Evolutionary conservation across 2,888 invertebrate genomes (phyloP).

Genomic region (Geotrupes spiniger): DNA sequence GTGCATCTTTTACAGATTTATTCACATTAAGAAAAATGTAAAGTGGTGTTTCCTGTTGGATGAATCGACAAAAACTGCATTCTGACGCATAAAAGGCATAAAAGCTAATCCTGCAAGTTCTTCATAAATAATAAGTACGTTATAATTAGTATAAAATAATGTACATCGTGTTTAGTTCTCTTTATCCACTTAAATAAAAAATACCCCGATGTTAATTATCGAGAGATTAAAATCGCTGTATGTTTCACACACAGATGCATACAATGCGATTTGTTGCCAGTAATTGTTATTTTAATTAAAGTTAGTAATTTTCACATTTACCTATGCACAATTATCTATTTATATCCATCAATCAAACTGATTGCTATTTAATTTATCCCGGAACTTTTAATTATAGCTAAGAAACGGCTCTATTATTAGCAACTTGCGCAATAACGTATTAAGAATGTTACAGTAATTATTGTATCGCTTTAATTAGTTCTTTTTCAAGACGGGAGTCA

Average conservation of each 20-base stretch:
- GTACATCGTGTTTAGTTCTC: not conserved
- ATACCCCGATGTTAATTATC: slow-evolving; percentile 15
- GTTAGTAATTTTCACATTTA: slow-evolving; percentile 16
- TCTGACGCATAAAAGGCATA: slow-evolving; percentile 6
- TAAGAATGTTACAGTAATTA: slow-evolving; percentile 15
- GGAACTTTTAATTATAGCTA: slow-evolving; percentile 17
- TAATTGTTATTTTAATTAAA: slow-evolving; percentile 17
- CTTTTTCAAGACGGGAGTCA: slow-evolving; percentile 13
- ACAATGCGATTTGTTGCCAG: not conserved
- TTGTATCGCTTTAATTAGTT: slow-evolving; percentile 14
- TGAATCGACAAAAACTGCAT: slow-evolving; percentile 7
- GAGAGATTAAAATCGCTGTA: slow-evolving; percentile 8
- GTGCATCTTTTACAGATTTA: not conserved
- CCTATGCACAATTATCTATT: slow-evolving; percentile 18
- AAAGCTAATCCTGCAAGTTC: slow-evolving; percentile 5
- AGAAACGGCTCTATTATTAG: slow-evolving; percentile 12
- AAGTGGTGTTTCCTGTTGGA: slow-evolving; percentile 15
- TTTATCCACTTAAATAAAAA: slow-evolving; percentile 8
- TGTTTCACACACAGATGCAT: not conserved
- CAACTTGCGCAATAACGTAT: slow-evolving; percentile 13
- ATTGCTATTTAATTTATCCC: slow-evolving; percentile 16
- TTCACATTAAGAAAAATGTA: not conserved
- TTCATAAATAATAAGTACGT: slow-evolving; percentile 18
- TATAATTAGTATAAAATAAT: slow-evolving; percentile 14
- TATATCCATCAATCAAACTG: slow-evolving; percentile 17